These are phyloP conservation scores for Anguilla obscura DNA, from an alignment of 2,797 vertebrate species.

Conservation along the genomic window DNA sequence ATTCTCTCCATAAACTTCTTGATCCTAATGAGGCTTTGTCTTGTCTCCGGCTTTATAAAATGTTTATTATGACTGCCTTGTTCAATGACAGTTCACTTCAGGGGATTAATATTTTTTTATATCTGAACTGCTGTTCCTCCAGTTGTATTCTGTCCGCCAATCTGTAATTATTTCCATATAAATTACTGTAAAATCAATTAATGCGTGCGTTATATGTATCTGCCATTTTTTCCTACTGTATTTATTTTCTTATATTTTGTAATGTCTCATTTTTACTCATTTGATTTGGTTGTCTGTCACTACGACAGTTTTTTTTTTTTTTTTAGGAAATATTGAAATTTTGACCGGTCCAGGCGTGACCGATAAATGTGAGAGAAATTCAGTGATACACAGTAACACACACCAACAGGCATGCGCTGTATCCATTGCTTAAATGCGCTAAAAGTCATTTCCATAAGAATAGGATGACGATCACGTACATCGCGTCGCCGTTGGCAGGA, in stretches of 20 bases:
- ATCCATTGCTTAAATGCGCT: not conserved
- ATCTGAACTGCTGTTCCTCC: not conserved
- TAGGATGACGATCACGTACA: not conserved
- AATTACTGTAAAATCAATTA: not conserved
- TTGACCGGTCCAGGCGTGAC: not conserved
- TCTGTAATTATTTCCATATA: not conserved
- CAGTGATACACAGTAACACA: not conserved
- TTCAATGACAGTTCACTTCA: not conserved
- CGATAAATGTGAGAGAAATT: not conserved
- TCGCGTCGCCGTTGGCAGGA: not conserved
- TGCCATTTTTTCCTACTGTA: not conserved
- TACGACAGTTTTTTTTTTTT: not conserved
- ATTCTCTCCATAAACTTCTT: not conserved
- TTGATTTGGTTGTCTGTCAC: not conserved
- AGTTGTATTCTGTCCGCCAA: not conserved
- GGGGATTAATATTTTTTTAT: not conserved
- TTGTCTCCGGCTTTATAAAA: not conserved
- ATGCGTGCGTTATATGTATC: not conserved
- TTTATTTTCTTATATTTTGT: not conserved
- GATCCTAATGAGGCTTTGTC: not conserved
- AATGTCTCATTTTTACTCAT: not conserved
- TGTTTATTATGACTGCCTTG: not conserved
- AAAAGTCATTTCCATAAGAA: too few species aligned
- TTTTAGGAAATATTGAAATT: not conserved
- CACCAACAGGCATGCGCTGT: not conserved